A percentile compares a stretch with the other conserved stretches of the same genome.
phyloP scores from a whole-genome alignment of 2,797 vertebrate genomes.

The Rhyacichthys aspro region DNA sequence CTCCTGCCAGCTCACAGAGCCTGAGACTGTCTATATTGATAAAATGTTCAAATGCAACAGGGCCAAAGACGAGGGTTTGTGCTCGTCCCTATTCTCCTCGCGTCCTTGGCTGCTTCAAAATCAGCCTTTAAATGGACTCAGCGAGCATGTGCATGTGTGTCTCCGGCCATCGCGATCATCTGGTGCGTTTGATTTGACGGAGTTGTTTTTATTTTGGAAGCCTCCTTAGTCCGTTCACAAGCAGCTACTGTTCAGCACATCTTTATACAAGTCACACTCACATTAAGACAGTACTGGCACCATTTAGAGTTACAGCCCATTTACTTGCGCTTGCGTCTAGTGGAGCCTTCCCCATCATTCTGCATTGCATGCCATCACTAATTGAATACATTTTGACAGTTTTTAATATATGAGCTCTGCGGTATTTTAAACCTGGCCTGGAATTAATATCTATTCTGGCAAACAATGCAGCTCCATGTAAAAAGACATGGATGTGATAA shows the following conservation, averaged over 20 bases:
- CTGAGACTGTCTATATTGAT: constrained; percentile 15
- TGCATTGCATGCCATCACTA: constrained; percentile 32
- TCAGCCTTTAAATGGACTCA: too few relatives aligned
- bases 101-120: constrained; percentile 17
- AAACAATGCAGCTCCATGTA: constrained; percentile 26
- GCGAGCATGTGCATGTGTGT: neutral
- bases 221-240: constrained; percentile 22
- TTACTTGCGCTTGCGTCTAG: constrained; percentile 19
- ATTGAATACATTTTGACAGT: constrained; percentile 44
- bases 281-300: constrained; percentile 40
- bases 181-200: constrained; percentile 19
- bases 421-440: constrained; percentile 42
- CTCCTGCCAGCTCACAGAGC: neutral
- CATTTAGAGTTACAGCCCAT: constrained; percentile 58
- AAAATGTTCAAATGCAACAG: constrained; percentile 32
- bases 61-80: constrained; percentile 37
- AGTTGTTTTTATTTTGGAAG: constrained; percentile 43
- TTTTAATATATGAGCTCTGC: constrained; percentile 24
- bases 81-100: constrained; percentile 13
- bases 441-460: constrained; percentile 29
- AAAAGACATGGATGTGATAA: constrained; percentile 33
- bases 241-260: constrained; percentile 40
- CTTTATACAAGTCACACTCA: constrained; percentile 45
- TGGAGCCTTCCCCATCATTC: constrained; percentile 13
- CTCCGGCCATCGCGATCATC: constrained; percentile 19